phyloP scores from a whole-genome alignment of 1,140 invertebrate genomes.

The Papilio dardanus region DNA sequence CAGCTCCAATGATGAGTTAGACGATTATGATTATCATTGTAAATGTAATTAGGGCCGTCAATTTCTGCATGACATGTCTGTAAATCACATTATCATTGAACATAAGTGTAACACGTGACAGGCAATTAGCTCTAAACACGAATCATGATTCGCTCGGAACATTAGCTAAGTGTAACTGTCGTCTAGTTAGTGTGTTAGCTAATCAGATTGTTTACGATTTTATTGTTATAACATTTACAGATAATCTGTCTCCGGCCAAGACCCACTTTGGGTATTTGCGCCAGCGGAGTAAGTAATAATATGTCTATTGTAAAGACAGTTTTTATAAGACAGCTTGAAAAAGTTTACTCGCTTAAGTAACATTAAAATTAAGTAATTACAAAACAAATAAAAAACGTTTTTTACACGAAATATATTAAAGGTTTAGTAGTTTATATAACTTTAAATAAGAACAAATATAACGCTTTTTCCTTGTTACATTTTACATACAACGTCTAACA shows the following conservation, averaged over 20 bases:
- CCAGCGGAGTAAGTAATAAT: too few species aligned
- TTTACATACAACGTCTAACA: background rate
- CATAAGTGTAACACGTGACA: slow-evolving; percentile 12
- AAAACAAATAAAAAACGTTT: background rate
- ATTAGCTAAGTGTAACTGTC: slow-evolving; percentile 9
- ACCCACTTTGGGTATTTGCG: too few species aligned
- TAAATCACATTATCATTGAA: slow-evolving; percentile 8
- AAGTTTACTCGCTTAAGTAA: too few species aligned
- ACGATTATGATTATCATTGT: too few species aligned
- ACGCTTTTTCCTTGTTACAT: background rate
- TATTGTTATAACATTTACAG: too few species aligned
- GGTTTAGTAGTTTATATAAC: background rate
- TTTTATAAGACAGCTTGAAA: too few species aligned
- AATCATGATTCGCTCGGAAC: background rate
- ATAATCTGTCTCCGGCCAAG: too few species aligned
- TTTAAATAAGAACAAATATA: background rate
- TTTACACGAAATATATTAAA: background rate
- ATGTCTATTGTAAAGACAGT: too few species aligned
- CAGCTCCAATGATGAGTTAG: too few species aligned
- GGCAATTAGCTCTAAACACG: slow-evolving; percentile 14
- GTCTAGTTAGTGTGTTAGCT: background rate
- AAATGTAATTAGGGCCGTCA: background rate
- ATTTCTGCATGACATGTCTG: background rate
- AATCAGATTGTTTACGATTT: background rate
- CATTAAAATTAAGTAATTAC: background rate